These are phyloP conservation scores for Vulpes vulpes DNA, from an alignment of 2,113 vertebrate species.

Conservation along the genomic window DNA sequence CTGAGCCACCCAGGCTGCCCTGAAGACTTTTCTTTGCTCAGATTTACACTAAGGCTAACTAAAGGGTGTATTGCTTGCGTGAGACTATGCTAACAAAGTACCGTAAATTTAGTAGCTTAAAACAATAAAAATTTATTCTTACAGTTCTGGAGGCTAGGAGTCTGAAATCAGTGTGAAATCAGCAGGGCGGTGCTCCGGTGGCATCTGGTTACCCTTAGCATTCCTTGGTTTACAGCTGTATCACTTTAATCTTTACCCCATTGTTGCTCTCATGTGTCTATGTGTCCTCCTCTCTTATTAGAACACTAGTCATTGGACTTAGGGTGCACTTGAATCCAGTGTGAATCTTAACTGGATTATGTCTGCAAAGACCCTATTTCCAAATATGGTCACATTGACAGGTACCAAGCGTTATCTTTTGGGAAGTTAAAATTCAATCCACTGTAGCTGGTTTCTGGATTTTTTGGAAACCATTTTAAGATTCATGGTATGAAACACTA, in stretches of 20 bases:
- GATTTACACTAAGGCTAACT: neutral
- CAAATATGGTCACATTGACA: neutral
- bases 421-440: neutral
- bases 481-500: neutral
- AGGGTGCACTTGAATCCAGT: neutral
- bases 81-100: neutral
- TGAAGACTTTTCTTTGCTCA: neutral
- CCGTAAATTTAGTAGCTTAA: neutral
- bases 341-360: neutral
- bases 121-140: neutral
- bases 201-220: neutral
- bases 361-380: neutral
- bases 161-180: neutral
- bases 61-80: neutral
- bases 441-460: neutral
- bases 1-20: neutral
- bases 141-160: neutral
- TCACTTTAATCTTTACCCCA: neutral
- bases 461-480: neutral
- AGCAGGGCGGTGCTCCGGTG: too few species aligned
- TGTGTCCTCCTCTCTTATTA: neutral
- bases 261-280: neutral
- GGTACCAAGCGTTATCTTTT: neutral
- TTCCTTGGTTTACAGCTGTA: neutral
- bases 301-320: neutral